Conservation (phyloP, 2,113 vertebrate genomes). For the Furnarius figulus region DNA sequence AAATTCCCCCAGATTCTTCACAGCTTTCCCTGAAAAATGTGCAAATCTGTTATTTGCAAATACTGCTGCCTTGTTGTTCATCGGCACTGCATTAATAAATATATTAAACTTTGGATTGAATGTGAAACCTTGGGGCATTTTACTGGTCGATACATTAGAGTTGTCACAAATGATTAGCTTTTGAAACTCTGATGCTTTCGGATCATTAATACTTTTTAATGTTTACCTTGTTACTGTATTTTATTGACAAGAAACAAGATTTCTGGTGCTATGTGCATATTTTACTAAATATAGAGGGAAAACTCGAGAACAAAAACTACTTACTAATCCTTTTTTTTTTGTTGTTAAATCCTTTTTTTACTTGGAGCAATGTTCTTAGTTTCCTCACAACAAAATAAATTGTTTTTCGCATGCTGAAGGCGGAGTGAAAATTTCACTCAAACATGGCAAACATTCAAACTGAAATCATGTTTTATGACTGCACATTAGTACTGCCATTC, state of each 20-base stretch:
- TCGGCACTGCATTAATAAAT: background rate
- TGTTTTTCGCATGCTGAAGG: background rate
- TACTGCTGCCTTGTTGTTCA: background rate
- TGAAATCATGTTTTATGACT: background rate
- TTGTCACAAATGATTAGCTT: constrained; percentile 8
- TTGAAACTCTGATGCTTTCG: background rate
- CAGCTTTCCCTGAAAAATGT: background rate
- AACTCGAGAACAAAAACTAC: background rate
- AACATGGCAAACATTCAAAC: constrained; percentile 1
- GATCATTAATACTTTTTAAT: constrained; percentile 31
- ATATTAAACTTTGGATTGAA: background rate
- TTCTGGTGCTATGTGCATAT: background rate
- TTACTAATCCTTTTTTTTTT: background rate
- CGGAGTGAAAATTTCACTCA: background rate
- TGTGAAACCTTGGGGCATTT: constrained; percentile 13
- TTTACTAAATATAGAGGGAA: constrained; percentile 6
- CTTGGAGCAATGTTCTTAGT: background rate
- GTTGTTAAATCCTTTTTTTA: constrained; percentile 28
- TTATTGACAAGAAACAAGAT: background rate
- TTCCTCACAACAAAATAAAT: background rate
- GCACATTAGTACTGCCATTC: background rate
- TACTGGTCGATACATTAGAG: constrained; percentile 22
- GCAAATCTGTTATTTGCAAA: background rate
- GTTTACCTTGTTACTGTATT: constrained; percentile 18
- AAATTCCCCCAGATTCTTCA: background rate